phyloP scores from a whole-genome alignment of 2,888 invertebrate species.

The Drosophila bunnanda region DNA sequence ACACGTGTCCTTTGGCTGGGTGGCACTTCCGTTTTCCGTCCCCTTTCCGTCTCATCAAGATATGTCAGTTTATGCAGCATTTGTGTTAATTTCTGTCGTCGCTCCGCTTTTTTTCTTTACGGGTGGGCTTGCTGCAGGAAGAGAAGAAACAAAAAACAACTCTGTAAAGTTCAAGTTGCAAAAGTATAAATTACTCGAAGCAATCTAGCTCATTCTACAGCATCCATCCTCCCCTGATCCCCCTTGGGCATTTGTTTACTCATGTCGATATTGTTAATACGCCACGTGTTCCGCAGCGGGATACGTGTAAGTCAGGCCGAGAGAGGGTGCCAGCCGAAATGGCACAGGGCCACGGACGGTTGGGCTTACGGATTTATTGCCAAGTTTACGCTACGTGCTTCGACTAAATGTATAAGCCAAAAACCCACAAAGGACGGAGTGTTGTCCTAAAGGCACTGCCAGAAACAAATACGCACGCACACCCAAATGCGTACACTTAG shows the following conservation, averaged over 20 bases:
- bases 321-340: constrained; percentile 3
- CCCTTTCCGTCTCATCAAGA: constrained; percentile 58
- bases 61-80: constrained; percentile 74
- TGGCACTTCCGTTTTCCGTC: constrained; percentile 35
- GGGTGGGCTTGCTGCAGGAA: constrained; percentile 19
- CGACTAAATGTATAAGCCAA: constrained; percentile 83
- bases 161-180: constrained; percentile 51
- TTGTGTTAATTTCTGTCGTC: constrained; percentile 74
- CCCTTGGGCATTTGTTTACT: constrained; percentile 68
- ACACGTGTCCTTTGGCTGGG: constrained; percentile 69
- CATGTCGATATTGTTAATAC: constrained; percentile 77
- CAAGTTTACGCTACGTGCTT: constrained; percentile 83
- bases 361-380: constrained; percentile 74
- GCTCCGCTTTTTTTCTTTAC: constrained; percentile 37
- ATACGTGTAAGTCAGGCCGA: constrained; percentile 18
- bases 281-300: constrained; percentile 69
- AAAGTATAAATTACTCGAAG: constrained; percentile 76
- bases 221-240: constrained; percentile 35
- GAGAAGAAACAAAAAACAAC: constrained; percentile 16
- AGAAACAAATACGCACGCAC: constrained; percentile 37
- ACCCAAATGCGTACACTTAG: constrained; percentile 34
- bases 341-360: constrained; percentile 37
- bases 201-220: constrained; percentile 32
- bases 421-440: constrained; percentile 46
- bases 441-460: constrained; percentile 35